A percentile compares a stretch with the other conserved stretches of the same genome.
Conservation (phyloP, 2,113 vertebrate species). For the Vimba vimba region DNA sequence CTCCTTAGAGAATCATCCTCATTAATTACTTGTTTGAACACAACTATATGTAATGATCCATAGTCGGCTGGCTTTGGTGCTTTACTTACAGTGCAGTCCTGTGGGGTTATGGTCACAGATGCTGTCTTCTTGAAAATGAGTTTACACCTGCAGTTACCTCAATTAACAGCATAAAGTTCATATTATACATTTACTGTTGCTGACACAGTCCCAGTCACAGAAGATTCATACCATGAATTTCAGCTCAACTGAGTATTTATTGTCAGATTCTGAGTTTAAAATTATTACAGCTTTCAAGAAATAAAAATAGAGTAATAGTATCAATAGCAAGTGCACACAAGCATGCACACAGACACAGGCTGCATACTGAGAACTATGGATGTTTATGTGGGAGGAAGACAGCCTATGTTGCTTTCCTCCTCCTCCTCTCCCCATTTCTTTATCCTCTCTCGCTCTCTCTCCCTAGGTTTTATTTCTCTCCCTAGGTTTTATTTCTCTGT, state of each 20-base stretch:
- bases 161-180: background rate
- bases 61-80: too few species aligned
- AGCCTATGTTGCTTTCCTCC: conserved; percentile 15
- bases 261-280: background rate
- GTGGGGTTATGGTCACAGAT: background rate
- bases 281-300: background rate
- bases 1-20: background rate
- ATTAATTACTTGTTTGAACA: conserved; percentile 5
- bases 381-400: conserved; percentile 46
- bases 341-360: background rate
- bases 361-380: conserved; percentile 31
- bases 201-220: too few species aligned
- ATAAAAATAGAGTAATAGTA: background rate
- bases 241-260: background rate
- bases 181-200: background rate
- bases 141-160: conserved; percentile 8
- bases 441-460: background rate
- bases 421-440: background rate
- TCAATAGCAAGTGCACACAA: conserved; percentile 3
- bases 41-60: background rate
- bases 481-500: conserved; percentile 33
- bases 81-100: background rate
- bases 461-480: conserved; percentile 29
- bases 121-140: conserved; percentile 4
- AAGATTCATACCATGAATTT: background rate